Evolutionary conservation across 2,797 vertebrate genomes (phyloP), one percentile per base, ranked within the genome.

Genomic region (Sebastes nivosus): DNA sequence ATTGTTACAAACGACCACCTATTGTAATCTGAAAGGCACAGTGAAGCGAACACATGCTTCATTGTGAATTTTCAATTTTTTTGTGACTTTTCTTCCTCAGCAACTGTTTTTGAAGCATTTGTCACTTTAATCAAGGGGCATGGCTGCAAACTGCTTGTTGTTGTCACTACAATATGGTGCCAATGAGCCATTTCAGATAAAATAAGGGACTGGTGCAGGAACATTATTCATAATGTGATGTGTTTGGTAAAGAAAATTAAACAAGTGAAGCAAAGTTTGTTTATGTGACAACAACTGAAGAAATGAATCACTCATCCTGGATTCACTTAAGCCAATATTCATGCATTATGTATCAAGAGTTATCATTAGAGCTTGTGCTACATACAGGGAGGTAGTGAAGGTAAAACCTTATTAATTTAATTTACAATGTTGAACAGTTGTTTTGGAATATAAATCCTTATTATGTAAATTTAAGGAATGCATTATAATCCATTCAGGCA

Each of bases 121-220:
- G 63, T 73, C 66, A 76, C 36, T 66, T 75, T 77, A 79, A 66
- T 85, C 50, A 81, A 79, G 55, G 59, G 42, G 14, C 52, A 52
- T 20, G 27, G 16, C 52, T 73, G 55, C 9, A 75, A 81, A 72
- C 55, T 65, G 60, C 30, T 78, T 77, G 73, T 63, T 81, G 58
- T 67, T 68, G 67, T 34, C 27, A 36, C 29, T 70, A 54, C 32
- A 75, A 63, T 20, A 38, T 67, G 58, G 38, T 20, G 32, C 32
- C 58, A 77, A 59, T 89, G 80, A 85, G 75, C 72, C 82, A 77
- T 86, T 80, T 82, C 70, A 73, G 24, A 66, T 67, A 50, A 80
- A 81, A 78, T 70, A 58, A 67, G 20, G 34, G 22, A 42, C 25
- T 67, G 38, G 54, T 34, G 57, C 2, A 1, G 9, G 16, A 10